Base-by-base conservation (phyloP, 2,888 invertebrate species). In the Pediacus dermestoides region DNA sequence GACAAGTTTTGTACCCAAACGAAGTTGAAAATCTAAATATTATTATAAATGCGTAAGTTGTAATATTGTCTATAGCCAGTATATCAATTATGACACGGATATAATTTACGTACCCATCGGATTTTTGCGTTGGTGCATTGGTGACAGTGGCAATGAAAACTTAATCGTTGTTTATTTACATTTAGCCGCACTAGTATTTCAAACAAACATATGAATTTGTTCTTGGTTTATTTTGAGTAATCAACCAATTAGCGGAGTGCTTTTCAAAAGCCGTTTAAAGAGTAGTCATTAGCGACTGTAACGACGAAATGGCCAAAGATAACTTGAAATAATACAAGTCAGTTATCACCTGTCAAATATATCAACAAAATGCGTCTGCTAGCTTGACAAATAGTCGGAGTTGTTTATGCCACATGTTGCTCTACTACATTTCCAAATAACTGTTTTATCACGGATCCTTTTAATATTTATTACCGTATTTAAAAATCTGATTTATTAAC, bases 261-360 rank as follows among this genome's bases (percentile, higher is more conserved):
- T 50, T 54, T 55, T 60, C 52, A 48, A 48, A 48, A 48, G 53
- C 49, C 46, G 53, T 55, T 55, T 54, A 51, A 50, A 53, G 52
- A 47, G 46, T n/a, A 51, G 57, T 61, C 58, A 60, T 61, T 61
- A 61, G 58, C 56, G 49, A 50, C 56, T n/a, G n/a, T 52, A 60
- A 61, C 57, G 55, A 56, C 53, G 50, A 44, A 44, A 44, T 45
- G 45, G 48, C 44, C 54, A 43, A 47, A 44, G 55, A 53, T 53
- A 48, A 46, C 51, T 57, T 53, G 55, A 55, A 58, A 58, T 58
- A 57, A 60, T 57, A 59, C 50, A 48, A 48, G 42, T 51, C 53
- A 52, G 53, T 61, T 61, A 61, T 61, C 59, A 55, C 60, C 51
- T 61, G 61, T 60, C 61, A 61, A 58, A 60, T 58, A 57, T 55